Base-by-base conservation (phyloP, 1,140 invertebrate genomes). In the Batillaria attramentaria region DNA sequence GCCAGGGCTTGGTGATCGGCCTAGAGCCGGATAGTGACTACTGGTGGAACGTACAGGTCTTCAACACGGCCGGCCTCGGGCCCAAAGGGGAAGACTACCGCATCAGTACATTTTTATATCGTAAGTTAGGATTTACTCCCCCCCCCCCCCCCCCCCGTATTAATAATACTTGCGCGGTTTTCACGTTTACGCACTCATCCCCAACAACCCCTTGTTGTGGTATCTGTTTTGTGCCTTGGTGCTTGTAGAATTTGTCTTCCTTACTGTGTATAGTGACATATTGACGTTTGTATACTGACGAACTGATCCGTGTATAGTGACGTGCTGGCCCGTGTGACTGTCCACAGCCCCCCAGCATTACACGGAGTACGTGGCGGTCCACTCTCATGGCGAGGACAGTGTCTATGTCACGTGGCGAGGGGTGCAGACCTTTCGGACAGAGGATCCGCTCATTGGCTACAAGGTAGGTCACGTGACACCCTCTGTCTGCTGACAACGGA, bases 31-130 rank as follows among this genome's bases (percentile, higher is more conserved):
- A 98, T 88, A 97, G 95, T 0, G 96, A 98, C 89, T 99, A 99
- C 91, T 96, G 94, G 89, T 95, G 99, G 0, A 97, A 93, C 84
- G 96, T 97, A 2, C 98, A 99, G 96, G 97, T 96, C 1, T 99
- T 98, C 87, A 99, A 99, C 92, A 94, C 95, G 1, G 98, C 97
- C 18, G 98, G 98, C 62, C 95, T 97, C 91, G 97, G 97, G 24
- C 96, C 97, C 0, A 96, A 98, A 87, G 97, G 96, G 92, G 97
- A 81, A 57, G 72, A 77, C 41, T 62, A 46, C 28, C 33, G 65
- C 13, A 66, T 78, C 28, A 75, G 57, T 33, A 85, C 84, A 8
- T 79, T 69, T 33, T 46, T 76, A 0, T 66, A 50, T 43, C 72
- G 84, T 85, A 50, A 77, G 81, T 75, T 24, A n/a, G 16, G 33